phyloP scores from a whole-genome alignment of 2,888 invertebrate genomes.

The Xestobium rufovillosum region DNA sequence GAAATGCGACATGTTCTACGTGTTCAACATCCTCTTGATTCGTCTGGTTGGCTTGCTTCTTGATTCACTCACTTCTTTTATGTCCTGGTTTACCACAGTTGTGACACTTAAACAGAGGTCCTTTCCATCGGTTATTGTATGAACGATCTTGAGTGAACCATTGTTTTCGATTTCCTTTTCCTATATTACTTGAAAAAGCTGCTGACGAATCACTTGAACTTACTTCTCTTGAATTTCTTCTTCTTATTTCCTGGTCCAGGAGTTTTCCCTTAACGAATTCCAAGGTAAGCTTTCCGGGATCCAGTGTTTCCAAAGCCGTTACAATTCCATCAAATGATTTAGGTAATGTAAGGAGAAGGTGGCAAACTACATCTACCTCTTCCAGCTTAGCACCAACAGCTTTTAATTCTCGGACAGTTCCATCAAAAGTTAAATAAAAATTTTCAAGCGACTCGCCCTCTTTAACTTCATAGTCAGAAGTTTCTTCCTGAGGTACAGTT shows the following conservation, averaged over 20 bases:
- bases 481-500: constrained; percentile 24
- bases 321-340: constrained; percentile 22
- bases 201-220: too few relatives aligned
- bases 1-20: too few relatives aligned
- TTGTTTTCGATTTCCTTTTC: too few relatives aligned
- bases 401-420: constrained; percentile 23
- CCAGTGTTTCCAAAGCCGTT: constrained; percentile 23
- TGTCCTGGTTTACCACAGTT: too few relatives aligned
- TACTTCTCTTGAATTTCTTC: too few relatives aligned
- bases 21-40: too few relatives aligned
- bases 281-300: constrained; percentile 19
- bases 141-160: too few relatives aligned
- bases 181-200: too few relatives aligned
- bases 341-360: constrained; percentile 24
- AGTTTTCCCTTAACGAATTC: constrained; percentile 22
- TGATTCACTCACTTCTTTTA: too few relatives aligned
- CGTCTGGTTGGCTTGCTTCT: too few relatives aligned
- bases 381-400: constrained; percentile 24
- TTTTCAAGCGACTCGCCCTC: constrained; percentile 20
- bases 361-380: constrained; percentile 24
- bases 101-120: too few relatives aligned
- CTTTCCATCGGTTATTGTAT: too few relatives aligned
- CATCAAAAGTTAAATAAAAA: constrained; percentile 25
- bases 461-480: constrained; percentile 23
- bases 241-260: constrained; percentile 22